phyloP scores from a whole-genome alignment of 2,797 vertebrate genomes.

The Lutjanus argentimaculatus region DNA sequence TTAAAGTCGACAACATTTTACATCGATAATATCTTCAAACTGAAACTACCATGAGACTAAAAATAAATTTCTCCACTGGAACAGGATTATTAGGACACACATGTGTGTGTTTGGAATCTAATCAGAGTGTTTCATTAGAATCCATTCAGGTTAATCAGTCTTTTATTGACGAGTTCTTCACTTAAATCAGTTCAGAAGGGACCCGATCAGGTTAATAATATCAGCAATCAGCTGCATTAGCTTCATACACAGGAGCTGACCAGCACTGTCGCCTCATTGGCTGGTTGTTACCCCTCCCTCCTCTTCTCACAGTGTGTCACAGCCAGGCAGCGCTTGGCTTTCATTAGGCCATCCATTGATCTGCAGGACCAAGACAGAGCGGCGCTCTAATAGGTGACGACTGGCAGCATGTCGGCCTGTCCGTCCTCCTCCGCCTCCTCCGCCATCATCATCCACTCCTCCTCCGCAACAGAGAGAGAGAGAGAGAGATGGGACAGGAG shows the following conservation, averaged over 20 bases:
- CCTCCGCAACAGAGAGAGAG: not conserved
- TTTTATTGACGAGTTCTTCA: slow-evolving; percentile 14
- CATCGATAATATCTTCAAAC: slow-evolving; percentile 23
- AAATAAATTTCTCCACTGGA: slow-evolving; percentile 1
- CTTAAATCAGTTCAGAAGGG: not conserved
- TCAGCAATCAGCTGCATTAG: slow-evolving; percentile 14
- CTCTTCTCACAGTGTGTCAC: slow-evolving; percentile 4
- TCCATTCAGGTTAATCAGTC: not conserved
- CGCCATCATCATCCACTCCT: slow-evolving; percentile 31
- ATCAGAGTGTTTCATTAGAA: slow-evolving; percentile 1
- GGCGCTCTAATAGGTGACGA: slow-evolving; percentile 67
- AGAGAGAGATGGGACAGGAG: not conserved
- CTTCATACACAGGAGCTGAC: slow-evolving; percentile 3
- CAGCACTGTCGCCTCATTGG: slow-evolving; percentile 6
- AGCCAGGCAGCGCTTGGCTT: slow-evolving; percentile 44
- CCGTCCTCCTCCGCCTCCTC: slow-evolving; percentile 50
- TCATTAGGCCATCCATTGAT: slow-evolving; percentile 71
- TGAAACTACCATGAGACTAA: not conserved
- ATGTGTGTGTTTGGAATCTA: not conserved
- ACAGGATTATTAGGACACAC: not conserved
- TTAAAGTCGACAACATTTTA: slow-evolving; percentile 23
- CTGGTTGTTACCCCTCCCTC: not conserved
- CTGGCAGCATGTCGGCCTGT: slow-evolving; percentile 69
- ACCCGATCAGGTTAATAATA: slow-evolving; percentile 24
- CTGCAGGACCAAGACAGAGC: slow-evolving; percentile 67